These are phyloP conservation scores for Dermochelys coriacea DNA, from an alignment of 2,797 vertebrate genomes.

Conservation along the genomic window DNA sequence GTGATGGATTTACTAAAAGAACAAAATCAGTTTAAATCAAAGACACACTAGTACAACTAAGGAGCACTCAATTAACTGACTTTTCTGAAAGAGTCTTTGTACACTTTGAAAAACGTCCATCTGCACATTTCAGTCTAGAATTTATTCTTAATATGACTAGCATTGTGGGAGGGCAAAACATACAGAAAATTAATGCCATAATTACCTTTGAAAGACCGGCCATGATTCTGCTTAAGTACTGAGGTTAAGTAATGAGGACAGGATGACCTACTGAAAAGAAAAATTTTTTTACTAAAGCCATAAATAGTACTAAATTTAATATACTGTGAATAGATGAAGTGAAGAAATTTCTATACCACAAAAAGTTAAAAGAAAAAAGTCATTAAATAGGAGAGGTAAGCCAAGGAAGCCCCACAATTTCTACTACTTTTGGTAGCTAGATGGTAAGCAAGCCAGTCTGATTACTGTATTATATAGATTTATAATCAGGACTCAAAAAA, in stretches of 20 bases:
- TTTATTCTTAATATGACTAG: not conserved
- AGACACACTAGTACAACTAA: accelerated
- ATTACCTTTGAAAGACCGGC: slow-evolving; percentile 95
- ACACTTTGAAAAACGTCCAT: not conserved
- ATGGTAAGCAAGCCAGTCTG: not conserved
- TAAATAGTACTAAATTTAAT: not conserved
- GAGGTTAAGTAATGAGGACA: slow-evolving; percentile 92
- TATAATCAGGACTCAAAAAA: not conserved
- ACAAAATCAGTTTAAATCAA: not conserved
- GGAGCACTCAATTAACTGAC: accelerated
- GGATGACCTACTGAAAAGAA: slow-evolving; percentile 90
- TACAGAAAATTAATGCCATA: not conserved
- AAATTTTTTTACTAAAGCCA: slow-evolving; percentile 45
- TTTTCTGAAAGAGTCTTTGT: too few relatives aligned
- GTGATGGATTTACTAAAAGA: not conserved
- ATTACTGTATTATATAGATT: not conserved
- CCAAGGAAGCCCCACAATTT: not conserved
- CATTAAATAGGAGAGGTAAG: not conserved
- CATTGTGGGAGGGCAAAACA: not conserved
- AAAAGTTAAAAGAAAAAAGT: not conserved
- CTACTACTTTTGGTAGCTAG: not conserved
- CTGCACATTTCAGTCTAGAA: not conserved
- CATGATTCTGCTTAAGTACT: slow-evolving; percentile 87
- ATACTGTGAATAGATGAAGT: not conserved
- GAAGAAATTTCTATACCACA: not conserved